Conservation (phyloP, 2,888 invertebrate genomes). For the Pheosia tremula region DNA sequence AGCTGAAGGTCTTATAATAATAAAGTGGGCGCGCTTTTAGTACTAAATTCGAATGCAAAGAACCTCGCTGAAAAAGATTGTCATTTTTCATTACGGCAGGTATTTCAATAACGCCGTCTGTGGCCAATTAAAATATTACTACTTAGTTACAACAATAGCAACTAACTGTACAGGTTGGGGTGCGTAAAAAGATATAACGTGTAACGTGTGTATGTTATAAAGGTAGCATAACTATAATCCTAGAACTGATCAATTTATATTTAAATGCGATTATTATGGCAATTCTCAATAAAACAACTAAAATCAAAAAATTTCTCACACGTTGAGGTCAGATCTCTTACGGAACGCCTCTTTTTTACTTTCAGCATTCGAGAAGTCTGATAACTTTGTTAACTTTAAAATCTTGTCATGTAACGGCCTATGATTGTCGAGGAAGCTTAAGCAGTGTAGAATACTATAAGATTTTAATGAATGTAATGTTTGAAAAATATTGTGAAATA, state of each 20-base stretch:
- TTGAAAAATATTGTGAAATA: too few species aligned
- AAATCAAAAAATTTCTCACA: too few species aligned
- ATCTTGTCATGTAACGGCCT: background rate
- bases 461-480: too few species aligned
- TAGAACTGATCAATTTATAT: too few species aligned
- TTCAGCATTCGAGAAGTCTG: background rate
- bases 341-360: background rate
- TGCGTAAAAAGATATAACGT: background rate
- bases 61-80: background rate
- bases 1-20: slow-evolving; percentile 63
- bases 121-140: background rate
- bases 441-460: too few species aligned
- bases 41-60: slow-evolving; percentile 22
- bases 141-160: background rate
- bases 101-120: slow-evolving; percentile 1
- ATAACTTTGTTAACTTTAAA: background rate
- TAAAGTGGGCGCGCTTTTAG: slow-evolving; percentile 50
- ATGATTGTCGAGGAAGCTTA: background rate
- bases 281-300: too few species aligned
- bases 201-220: too few species aligned
- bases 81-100: background rate
- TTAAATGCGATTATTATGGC: too few species aligned
- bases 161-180: background rate
- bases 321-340: too few species aligned
- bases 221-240: too few species aligned